Percentiles rank a stretch among this genome's conserved stretches.
Conservation (phyloP, 2,888 invertebrate genomes). For the Tanytarsus gracilentus region DNA sequence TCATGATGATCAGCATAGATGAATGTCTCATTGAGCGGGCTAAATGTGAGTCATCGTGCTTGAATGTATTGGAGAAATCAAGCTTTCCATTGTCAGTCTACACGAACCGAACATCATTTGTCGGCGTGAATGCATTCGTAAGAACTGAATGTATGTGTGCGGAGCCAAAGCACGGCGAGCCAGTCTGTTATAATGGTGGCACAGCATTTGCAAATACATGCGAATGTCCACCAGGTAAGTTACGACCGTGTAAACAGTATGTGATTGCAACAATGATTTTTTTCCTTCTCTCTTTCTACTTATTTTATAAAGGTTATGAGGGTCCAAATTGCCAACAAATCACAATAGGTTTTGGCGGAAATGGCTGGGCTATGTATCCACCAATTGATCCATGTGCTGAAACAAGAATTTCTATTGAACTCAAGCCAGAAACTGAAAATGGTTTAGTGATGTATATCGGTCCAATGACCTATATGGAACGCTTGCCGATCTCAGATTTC, state of each 20-base stretch:
- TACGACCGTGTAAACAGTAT: slow-evolving; percentile 30
- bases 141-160: slow-evolving; percentile 67
- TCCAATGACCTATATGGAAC: slow-evolving; percentile 58
- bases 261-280: slow-evolving; percentile 26
- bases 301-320: slow-evolving; percentile 47
- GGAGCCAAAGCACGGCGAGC: slow-evolving; percentile 37
- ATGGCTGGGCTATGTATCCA: slow-evolving; percentile 88
- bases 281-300: neutral
- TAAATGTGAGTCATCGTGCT: slow-evolving; percentile 67
- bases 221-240: slow-evolving; percentile 56
- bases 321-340: slow-evolving; percentile 89
- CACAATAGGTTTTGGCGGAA: slow-evolving; percentile 78
- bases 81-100: slow-evolving; percentile 73
- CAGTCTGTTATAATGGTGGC: slow-evolving; percentile 69
- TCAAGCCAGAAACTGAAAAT: slow-evolving; percentile 65
- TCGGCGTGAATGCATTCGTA: slow-evolving; percentile 80
- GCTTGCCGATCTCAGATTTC: slow-evolving; percentile 69
- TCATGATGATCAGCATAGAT: slow-evolving; percentile 84
- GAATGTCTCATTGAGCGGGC: slow-evolving; percentile 73
- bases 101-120: slow-evolving; percentile 88
- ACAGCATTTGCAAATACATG: slow-evolving; percentile 58
- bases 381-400: slow-evolving; percentile 79
- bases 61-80: slow-evolving; percentile 64
- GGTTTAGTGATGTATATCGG: slow-evolving; percentile 89
- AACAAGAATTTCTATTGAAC: slow-evolving; percentile 69